Evolutionary conservation across 1,140 invertebrate genomes (phyloP), one percentile per base, ranked within the genome.

Genomic region (Scaptomyza montana): DNA sequence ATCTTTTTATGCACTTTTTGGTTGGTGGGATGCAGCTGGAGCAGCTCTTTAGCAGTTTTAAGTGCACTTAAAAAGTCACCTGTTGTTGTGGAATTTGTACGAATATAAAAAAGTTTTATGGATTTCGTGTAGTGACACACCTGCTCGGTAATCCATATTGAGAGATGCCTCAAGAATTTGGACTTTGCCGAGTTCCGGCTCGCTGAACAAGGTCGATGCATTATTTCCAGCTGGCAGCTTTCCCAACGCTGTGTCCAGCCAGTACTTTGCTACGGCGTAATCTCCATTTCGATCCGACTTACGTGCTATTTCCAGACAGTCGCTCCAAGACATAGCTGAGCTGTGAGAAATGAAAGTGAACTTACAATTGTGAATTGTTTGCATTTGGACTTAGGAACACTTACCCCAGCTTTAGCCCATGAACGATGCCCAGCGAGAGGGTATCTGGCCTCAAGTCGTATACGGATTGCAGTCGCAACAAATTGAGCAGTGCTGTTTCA

Each of bases 261-360:
- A 91, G 54, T 75, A 89, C 46, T 85, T 90, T 53, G 90, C 87
- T 33, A 89, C 68, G 0, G 74, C 55, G 25, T 75, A 75, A 49
- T 91, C 84, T 9, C 76, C 78, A 51, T 71, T 76, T 16, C 66
- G 46, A 39, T 57, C 63, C 21, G 84, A 84, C 25, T 77, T 79
- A 19, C 72, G 68, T 6, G 84, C 90, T 56, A 91, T 71, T 63
- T 91, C 90, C 36, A 91, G 66, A 69, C 90, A 91, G 50, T 91
- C 90, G 74, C 90, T 90, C 90, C 90, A 91, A 46, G 87, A 78
- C 87, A 91, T 87, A 33, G 63, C 62, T 12, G 84, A 89, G 51
- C 84, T 87, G 12, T 50, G 33, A 51, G 8, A 67, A 51, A 69
- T 77, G 39, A 36, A 66, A 62, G 46, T 3, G 13, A 41, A 65